Conservation (phyloP, 1,140 invertebrate species). For the Galleria mellonella region DNA sequence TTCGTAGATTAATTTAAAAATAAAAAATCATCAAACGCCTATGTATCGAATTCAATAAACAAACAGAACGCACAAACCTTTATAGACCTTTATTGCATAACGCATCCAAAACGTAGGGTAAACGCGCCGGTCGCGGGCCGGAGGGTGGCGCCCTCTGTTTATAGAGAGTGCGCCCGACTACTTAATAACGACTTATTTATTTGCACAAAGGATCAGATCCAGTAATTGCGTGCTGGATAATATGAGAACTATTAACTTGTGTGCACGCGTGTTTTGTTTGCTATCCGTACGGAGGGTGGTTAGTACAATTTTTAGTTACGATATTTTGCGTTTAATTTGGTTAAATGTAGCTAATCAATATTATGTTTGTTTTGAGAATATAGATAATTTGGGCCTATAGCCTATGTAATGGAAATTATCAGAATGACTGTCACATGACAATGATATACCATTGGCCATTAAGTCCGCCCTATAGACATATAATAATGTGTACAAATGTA, state of each 20-base stretch:
- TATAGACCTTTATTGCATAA: not conserved
- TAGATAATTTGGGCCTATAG: too few relatives aligned
- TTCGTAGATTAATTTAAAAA: too few relatives aligned
- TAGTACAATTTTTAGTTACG: not conserved
- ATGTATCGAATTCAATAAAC: not conserved
- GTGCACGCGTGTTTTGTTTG: slow-evolving; percentile 23
- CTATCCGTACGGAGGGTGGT: not conserved
- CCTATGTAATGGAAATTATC: too few relatives aligned
- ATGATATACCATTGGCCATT: too few relatives aligned
- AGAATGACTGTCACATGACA: too few relatives aligned
- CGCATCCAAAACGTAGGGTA: not conserved
- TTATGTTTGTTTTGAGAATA: too few relatives aligned
- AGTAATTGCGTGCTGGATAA: slow-evolving; percentile 32
- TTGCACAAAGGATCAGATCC: slow-evolving; percentile 23
- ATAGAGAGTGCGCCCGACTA: slow-evolving; percentile 16
- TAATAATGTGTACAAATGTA: too few relatives aligned
- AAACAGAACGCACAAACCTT: not conserved
- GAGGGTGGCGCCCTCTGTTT: slow-evolving; percentile 20
- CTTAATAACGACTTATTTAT: slow-evolving; percentile 42
- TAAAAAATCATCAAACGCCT: too few relatives aligned
- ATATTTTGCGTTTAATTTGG: not conserved
- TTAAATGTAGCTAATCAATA: too few relatives aligned
- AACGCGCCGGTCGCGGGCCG: not conserved
- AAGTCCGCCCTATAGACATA: too few relatives aligned
- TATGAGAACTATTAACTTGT: slow-evolving; percentile 37